Base-by-base conservation (phyloP, 2,113 vertebrate genomes). In the Calypte anna region DNA sequence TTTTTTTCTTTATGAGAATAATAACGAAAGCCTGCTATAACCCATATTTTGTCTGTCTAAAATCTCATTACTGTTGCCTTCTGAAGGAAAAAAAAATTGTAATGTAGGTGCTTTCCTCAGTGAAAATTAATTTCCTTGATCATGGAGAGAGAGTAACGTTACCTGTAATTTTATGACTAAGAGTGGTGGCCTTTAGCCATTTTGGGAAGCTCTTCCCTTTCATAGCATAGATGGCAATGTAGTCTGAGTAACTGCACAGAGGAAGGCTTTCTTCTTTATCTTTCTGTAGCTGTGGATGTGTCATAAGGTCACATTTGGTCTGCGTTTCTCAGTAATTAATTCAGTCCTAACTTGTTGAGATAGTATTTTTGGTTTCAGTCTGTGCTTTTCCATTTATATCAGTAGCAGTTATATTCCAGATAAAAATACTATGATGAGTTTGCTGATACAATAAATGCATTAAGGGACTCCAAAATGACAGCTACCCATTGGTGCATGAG, bases 111-210 rank as follows among this genome's bases (percentile, higher is more conserved):
- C 40, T 85, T 85, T 82, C 40, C 55, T 78, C 31, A 50, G 21
- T 79, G 59, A 30, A 94, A 84, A 96, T 87, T 68, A 72, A 82
- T 93, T 86, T 84, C 27, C 33, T 81, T 91, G 44, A 87, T 77
- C 66, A 64, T 1, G 3, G 51, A 59, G 54, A 62, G 36, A 77
- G 25, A 86, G 14, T 74, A 79, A 50, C 0, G 0, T 68, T 72
- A 92, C 88, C 80, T 74, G 58, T 92, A 77, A 88, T 91, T 88
- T 43, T 8, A 44, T 48, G 33, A 81, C 44, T 38, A 62, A 75
- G 46, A 88, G 33, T 57, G 91, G 63, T n/a, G 81, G 53, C 38
- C 57, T 86, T 78, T 72, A 93, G 53, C 62, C 16, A 43, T 70
- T 88, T 95, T 62, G 69, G 40, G n/a, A 91, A 75, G 31, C 11